Percentiles rank a stretch among this genome's conserved stretches.
These are phyloP conservation scores for Ptyas mucosa DNA, from an alignment of 2,113 vertebrate species.

Conservation along the genomic window DNA sequence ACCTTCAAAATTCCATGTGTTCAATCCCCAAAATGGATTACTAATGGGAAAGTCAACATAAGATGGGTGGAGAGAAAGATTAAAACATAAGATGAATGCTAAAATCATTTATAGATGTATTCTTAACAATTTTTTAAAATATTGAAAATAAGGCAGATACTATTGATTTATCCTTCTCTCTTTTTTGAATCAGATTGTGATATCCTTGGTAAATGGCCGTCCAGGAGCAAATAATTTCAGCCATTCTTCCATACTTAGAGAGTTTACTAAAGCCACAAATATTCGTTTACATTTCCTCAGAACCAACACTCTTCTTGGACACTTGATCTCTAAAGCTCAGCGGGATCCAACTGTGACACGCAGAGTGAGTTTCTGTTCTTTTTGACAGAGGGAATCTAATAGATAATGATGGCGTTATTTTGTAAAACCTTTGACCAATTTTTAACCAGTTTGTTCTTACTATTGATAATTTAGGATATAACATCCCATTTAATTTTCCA, in stretches of 20 bases:
- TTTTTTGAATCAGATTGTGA: slow-evolving; percentile 74
- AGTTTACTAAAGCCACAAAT: slow-evolving; percentile 90
- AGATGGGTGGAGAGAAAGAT: neutral
- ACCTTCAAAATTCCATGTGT: neutral
- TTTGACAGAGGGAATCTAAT: neutral
- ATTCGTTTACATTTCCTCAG: slow-evolving; percentile 86
- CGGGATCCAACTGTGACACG: slow-evolving; percentile 86
- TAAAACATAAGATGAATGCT: neutral
- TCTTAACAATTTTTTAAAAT: neutral
- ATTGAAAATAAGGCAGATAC: neutral
- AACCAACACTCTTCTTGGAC: slow-evolving; percentile 88
- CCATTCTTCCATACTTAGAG: slow-evolving; percentile 75
- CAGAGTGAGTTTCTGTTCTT: slow-evolving; percentile 72
- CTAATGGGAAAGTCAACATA: neutral
- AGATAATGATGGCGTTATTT: rapidly evolving
- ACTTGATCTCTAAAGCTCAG: slow-evolving; percentile 88
- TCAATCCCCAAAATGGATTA: neutral
- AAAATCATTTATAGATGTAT: neutral
- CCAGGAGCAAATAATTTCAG: slow-evolving; percentile 85
- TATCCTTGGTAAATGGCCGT: slow-evolving; percentile 86
- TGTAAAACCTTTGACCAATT: slow-evolving; percentile 5
- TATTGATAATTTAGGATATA: neutral
- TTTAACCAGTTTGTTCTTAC: neutral
- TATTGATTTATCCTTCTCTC: neutral
- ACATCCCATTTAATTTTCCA: neutral